phyloP scores from a whole-genome alignment of 1,140 invertebrate species.

The Solenopsis invicta region DNA sequence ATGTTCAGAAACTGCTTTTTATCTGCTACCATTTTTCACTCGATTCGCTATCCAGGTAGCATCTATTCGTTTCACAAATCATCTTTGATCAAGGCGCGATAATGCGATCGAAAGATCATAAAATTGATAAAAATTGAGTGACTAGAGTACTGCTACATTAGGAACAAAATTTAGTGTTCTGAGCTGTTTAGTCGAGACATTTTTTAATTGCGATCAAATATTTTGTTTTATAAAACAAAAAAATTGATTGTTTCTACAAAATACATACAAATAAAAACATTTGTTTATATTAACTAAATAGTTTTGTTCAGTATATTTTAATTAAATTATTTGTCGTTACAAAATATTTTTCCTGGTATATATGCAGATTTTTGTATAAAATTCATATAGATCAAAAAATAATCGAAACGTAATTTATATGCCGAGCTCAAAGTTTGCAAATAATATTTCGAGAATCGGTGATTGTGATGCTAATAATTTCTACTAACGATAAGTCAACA shows the following conservation, averaged over 20 bases:
- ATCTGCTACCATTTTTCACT: background rate
- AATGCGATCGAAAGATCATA: background rate
- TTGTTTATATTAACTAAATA: too few species aligned
- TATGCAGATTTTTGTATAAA: slow-evolving; percentile 9
- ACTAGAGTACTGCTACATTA: background rate
- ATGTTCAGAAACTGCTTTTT: background rate
- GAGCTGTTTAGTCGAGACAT: too few species aligned
- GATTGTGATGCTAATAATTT: slow-evolving; percentile 46
- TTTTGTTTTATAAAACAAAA: too few species aligned
- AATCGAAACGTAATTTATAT: slow-evolving; percentile 23
- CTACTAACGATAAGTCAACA: background rate
- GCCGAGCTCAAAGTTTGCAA: background rate
- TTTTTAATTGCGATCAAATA: too few species aligned
- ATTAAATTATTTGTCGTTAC: too few species aligned
- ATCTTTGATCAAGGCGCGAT: background rate
- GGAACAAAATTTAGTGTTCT: too few species aligned
- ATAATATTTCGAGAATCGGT: slow-evolving; percentile 12
- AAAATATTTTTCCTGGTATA: too few species aligned
- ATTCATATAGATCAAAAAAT: background rate
- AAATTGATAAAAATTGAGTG: slow-evolving; percentile 19
- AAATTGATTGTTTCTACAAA: too few species aligned
- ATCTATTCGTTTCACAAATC: background rate
- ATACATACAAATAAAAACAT: too few species aligned
- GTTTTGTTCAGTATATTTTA: too few species aligned
- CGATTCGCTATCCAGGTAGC: background rate